Percentiles rank a stretch among this genome's conserved stretches.
phyloP scores from a whole-genome alignment of 2,113 vertebrate species.

The Syngnathus scovelli region DNA sequence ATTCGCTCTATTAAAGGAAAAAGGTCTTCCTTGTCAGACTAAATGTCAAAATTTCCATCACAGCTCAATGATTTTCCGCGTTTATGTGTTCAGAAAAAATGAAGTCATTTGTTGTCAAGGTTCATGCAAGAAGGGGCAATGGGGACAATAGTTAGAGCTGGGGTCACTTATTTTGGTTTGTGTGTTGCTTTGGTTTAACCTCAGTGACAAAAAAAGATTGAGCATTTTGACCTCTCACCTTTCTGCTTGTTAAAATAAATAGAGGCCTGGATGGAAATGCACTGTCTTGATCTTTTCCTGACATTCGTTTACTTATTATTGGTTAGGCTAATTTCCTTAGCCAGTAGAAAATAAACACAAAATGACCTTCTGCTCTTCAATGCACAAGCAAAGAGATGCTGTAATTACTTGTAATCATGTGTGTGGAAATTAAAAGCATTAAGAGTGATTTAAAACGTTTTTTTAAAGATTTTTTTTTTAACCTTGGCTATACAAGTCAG shows the following conservation, averaged over 20 bases:
- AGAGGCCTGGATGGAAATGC: constrained; percentile 27
- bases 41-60: too few species aligned
- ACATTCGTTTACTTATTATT: constrained; percentile 11
- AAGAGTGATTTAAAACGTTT: background rate
- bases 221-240: constrained; percentile 32
- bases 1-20: too few species aligned
- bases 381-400: too few species aligned
- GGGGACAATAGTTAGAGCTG: too few species aligned
- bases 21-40: too few species aligned
- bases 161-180: background rate
- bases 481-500: background rate
- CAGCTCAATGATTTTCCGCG: too few species aligned
- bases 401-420: background rate
- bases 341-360: too few species aligned
- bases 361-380: too few species aligned
- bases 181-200: constrained; percentile 32
- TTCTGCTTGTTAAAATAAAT: constrained; percentile 19
- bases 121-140: too few species aligned
- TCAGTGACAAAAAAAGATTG: constrained; percentile 40
- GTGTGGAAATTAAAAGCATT: background rate
- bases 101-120: too few species aligned
- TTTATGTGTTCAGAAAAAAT: too few species aligned
- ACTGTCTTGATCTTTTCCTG: constrained; percentile 25
- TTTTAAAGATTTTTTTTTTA: background rate
- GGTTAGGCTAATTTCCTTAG: background rate